Evolutionary conservation across 1,140 invertebrate genomes (phyloP), one percentile per base, ranked within the genome.

Genomic region (Rhynchophorus ferrugineus): DNA sequence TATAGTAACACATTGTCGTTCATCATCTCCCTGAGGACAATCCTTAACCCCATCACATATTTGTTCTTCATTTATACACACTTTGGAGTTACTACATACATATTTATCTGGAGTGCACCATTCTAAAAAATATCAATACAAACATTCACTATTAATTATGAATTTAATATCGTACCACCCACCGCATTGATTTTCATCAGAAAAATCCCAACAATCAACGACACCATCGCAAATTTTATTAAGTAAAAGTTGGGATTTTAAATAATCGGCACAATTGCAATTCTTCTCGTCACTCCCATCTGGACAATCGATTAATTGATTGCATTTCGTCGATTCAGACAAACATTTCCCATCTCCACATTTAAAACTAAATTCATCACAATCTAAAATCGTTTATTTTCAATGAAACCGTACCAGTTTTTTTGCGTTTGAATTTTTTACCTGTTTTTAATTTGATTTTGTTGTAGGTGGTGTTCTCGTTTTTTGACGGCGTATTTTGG

Each of bases 21-120:
- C 90, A 68, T 94, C 90, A 64, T 90, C 88, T 1, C 82, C 84
- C 44, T 80, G 73, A 0, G 83, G 85, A 72, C 90, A 94, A 62
- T 93, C 85, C 16, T 76, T 74, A 6, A 72, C 69, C 1, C 84
- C 84, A 68, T 92, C 84, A 69, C 88, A 91, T 21, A 88, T 78
- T 55, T 75, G 77, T 0, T 61, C 66, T 58, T 73, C 75, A 36
- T 85, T 76, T 1, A 87, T 72, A 64, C 87, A 90, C 44, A 77
- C 73, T 52, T 77, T 75, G 7, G 79, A 83, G 61, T 82, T 85
- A 0, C 81, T 77, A 62, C 87, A 89, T 5, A 89, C 81, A 58
- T 84, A 86, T 62, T 88, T 81, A 0, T 77, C 78, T 14, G 82
- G 76, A 46, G 69, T 63, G 64, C 87, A 90, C 84, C 85, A 89